A percentile compares a stretch with the other conserved stretches of the same genome.
phyloP scores from a whole-genome alignment of 2,888 invertebrate genomes.

The Brassicogethes aeneus region DNA sequence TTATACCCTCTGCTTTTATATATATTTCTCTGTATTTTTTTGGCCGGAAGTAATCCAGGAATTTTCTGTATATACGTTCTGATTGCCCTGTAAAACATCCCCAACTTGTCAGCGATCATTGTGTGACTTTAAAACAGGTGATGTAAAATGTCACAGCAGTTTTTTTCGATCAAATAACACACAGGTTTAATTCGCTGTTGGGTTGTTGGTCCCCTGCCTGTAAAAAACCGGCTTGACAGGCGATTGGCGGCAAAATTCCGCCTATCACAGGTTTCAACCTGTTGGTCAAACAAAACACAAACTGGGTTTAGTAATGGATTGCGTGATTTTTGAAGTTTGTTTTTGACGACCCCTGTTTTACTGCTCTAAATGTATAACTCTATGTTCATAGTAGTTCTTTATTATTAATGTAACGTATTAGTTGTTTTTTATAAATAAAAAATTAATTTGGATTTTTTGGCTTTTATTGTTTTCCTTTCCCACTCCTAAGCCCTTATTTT shows the following conservation, averaged over 20 bases:
- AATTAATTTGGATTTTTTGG: slow-evolving; percentile 7
- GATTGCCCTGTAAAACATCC: no score
- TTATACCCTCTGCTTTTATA: no score
- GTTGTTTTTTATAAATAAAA: slow-evolving; percentile 12
- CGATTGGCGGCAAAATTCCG: slow-evolving; percentile 30
- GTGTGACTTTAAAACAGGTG: slow-evolving; percentile 30
- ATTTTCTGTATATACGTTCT: no score
- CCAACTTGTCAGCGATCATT: slow-evolving; percentile 14
- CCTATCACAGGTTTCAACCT: slow-evolving; percentile 26
- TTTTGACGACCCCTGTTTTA: slow-evolving; percentile 26
- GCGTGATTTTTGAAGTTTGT: slow-evolving; percentile 3
- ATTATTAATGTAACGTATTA: slow-evolving; percentile 11
- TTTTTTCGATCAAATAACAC: no score
- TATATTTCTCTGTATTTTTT: no score
- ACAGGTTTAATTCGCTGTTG: no score
- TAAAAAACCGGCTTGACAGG: slow-evolving; percentile 37
- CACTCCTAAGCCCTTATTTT: no score
- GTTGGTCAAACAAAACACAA: slow-evolving; percentile 24
- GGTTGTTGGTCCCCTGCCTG: slow-evolving; percentile 52
- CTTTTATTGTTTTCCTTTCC: no score
- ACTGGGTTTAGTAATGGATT: slow-evolving; percentile 4
- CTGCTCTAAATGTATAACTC: slow-evolving; percentile 28
- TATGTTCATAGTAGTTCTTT: slow-evolving; percentile 22
- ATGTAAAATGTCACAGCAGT: slow-evolving; percentile 33
- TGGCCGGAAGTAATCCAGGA: no score